Evolutionary conservation across 2,888 invertebrate species (phyloP).

Genomic region (Diogma glabrata): DNA sequence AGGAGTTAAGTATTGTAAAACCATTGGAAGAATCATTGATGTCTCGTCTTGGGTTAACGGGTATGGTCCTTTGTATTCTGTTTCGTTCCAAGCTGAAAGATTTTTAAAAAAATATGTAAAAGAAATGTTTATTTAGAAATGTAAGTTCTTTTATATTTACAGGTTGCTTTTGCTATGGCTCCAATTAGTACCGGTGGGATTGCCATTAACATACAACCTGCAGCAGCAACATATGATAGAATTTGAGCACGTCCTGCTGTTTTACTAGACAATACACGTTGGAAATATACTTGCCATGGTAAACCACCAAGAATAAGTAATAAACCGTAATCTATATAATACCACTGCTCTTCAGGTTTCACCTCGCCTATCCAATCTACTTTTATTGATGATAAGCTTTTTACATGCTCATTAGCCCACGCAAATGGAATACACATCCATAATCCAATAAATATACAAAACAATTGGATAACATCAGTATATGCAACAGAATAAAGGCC

Average conservation of each 20-base stretch:
- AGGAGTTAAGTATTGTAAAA: constrained; percentile 92
- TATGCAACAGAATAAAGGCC: constrained; percentile 98
- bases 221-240: constrained; percentile 89
- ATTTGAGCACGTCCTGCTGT: constrained; percentile 87
- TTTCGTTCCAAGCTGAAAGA: constrained; percentile 85
- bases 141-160: constrained; percentile 40
- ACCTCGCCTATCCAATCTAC: constrained; percentile 84
- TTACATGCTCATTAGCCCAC: constrained; percentile 76
- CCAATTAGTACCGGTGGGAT: constrained; percentile 95
- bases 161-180: constrained; percentile 89
- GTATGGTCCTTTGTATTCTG: constrained; percentile 64
- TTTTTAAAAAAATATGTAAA: too few species aligned
- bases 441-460: constrained; percentile 94
- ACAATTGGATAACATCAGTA: constrained; percentile 95
- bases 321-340: constrained; percentile 78
- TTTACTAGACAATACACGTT: constrained; percentile 92
- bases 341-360: constrained; percentile 59
- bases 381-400: constrained; percentile 67
- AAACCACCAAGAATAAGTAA: constrained; percentile 90
- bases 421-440: constrained; percentile 98
- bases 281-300: constrained; percentile 97
- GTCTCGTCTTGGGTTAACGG: constrained; percentile 67
- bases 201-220: constrained; percentile 94
- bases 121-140: too few species aligned
- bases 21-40: constrained; percentile 94